phyloP scores from a whole-genome alignment of 53 echinoderm and acorn worm genomes.

The Holothuria leucospilota region DNA sequence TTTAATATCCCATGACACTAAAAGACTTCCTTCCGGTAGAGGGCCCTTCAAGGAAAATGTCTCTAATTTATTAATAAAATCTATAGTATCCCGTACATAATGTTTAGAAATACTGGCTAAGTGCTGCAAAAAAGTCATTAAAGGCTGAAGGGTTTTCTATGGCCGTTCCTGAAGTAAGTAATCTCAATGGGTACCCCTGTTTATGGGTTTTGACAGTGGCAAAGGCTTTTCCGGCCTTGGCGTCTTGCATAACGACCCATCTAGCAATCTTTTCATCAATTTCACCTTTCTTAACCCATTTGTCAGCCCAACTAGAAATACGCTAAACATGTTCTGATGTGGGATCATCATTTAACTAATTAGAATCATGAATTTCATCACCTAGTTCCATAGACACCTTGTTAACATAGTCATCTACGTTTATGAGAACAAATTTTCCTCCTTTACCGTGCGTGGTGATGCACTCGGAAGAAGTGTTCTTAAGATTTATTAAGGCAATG shows the following conservation, averaged over 20 bases:
- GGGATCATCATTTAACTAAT: background rate
- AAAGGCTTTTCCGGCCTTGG: background rate
- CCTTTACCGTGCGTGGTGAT: constrained; percentile 8
- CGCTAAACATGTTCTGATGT: background rate
- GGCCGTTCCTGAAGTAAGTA: too few relatives aligned
- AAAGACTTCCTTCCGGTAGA: too few relatives aligned
- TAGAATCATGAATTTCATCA: too few relatives aligned
- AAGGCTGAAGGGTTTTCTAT: too few relatives aligned
- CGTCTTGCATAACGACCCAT: too few relatives aligned
- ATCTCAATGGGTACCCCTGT: background rate
- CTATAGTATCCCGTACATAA: too few relatives aligned
- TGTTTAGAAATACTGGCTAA: too few relatives aligned
- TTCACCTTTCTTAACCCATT: background rate
- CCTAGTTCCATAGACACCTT: background rate
- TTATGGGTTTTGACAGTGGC: constrained; percentile 7
- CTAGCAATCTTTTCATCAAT: constrained; percentile 4
- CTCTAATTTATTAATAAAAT: too few relatives aligned
- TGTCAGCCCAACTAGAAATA: background rate
- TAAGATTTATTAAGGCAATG: background rate
- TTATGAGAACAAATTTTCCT: background rate
- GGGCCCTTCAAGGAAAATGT: too few relatives aligned
- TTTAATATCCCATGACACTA: too few relatives aligned
- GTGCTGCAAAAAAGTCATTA: too few relatives aligned
- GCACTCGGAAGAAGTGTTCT: background rate
- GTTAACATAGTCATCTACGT: background rate